Evolutionary conservation across 2,888 invertebrate genomes (phyloP), one percentile per base, ranked within the genome.

Genomic region (Heliconius erato): DNA sequence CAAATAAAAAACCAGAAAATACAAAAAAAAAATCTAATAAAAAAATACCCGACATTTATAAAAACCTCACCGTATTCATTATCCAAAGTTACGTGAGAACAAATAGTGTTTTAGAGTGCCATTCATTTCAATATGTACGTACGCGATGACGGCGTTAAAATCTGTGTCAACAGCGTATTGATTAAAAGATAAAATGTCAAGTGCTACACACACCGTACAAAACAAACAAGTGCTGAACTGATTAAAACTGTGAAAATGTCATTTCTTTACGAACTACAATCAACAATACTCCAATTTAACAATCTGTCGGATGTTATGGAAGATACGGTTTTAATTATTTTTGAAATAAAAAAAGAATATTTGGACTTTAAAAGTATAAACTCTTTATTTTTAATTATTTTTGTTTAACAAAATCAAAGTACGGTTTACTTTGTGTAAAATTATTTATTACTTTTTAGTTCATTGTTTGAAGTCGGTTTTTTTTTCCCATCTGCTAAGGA

Each of bases 141-240:
- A 71, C 81, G 54, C 65, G 74, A 32, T 40, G 78, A 63, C 77
- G 65, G 77, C 72, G 71, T 68, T 81, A 81, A 81, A 78, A 81
- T 65, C 81, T 81, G 71, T 81, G 81, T 81, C 81, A 81, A 81
- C 81, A 65, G 76, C 35, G 81, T 78, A 81, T 81, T 81, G 81
- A 81, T 81, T 81, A 81, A 81, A 78, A 81, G 81, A 81, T 81
- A 81, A 81, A 81, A 81, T 81, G 44, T 81, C 35, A 78, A 81
- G 81, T 65, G 11, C 71, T 26, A 65, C 69, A 28, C n/a, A 11
- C 28, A 81, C 63, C 35, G 40, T 26, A 63, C 76, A 76, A 76
- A 35, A 76, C 76, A 59, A 80, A 74, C 74, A 80, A 49, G 69
- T 32, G 32, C 78, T 78, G 63, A 81, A n/a, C 78, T 78, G 63